phyloP scores from a whole-genome alignment of 2,113 vertebrate species.

The Aptenodytes forsteri region DNA sequence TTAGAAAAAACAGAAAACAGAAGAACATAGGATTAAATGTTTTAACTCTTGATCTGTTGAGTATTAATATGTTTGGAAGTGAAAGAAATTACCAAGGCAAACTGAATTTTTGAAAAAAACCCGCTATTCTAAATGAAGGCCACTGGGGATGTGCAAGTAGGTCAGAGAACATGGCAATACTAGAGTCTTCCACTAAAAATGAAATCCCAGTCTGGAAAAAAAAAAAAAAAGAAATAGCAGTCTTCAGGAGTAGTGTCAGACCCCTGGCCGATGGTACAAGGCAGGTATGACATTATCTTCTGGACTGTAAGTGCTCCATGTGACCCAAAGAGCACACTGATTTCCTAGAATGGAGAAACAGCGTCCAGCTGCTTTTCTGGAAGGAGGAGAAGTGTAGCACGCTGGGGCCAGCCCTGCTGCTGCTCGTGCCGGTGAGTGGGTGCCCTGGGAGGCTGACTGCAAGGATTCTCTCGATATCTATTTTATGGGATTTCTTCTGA shows the following conservation, averaged over 20 bases:
- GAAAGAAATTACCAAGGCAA: not conserved
- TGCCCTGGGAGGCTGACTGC: not conserved
- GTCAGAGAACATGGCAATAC: not conserved
- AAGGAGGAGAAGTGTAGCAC: not conserved
- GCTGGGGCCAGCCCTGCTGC: not conserved
- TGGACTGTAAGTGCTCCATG: not conserved
- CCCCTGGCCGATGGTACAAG: not conserved
- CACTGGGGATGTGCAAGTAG: not conserved
- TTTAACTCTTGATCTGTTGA: conserved; percentile 32
- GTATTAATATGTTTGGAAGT: not conserved
- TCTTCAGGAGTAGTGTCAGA: not conserved
- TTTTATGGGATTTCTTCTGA: not conserved
- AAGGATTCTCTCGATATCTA: not conserved
- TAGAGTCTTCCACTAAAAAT: not conserved
- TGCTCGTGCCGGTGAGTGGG: not conserved
- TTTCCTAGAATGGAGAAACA: conserved; percentile 1
- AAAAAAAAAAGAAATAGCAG: not conserved
- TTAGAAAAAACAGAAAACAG: conserved; percentile 12
- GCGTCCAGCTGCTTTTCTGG: not conserved
- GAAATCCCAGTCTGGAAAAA: not conserved
- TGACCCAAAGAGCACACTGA: not conserved
- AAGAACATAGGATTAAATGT: not conserved
- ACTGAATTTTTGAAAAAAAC: not conserved
- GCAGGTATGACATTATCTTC: not conserved
- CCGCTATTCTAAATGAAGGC: not conserved